phyloP scores from a whole-genome alignment of 2,888 invertebrate genomes.

The Lithodes maja region DNA sequence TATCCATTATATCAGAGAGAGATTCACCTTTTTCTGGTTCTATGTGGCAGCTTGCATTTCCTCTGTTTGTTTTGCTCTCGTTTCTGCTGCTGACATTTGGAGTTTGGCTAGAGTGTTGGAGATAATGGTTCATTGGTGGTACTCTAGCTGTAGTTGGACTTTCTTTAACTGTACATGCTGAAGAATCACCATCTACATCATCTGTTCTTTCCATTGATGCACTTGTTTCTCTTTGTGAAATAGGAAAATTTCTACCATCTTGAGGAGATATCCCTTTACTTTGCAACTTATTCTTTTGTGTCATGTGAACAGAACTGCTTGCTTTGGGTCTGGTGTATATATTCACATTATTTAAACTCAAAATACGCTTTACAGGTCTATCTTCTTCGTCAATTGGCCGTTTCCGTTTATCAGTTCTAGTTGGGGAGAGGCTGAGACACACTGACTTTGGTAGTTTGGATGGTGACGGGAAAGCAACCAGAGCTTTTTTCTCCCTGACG shows the following conservation, averaged over 20 bases:
- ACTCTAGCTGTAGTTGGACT: too few species aligned
- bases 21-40: too few species aligned
- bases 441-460: background rate
- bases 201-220: background rate
- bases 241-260: background rate
- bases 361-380: background rate
- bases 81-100: too few species aligned
- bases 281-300: background rate
- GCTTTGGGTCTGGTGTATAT: background rate
- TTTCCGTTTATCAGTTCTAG: background rate
- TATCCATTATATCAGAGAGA: too few species aligned
- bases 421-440: background rate
- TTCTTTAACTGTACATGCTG: too few species aligned
- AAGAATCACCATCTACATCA: background rate
- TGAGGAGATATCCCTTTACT: background rate
- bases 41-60: too few species aligned
- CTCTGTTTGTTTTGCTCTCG: too few species aligned
- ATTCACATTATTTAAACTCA: background rate
- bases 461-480: conserved; percentile 60
- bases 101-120: too few species aligned
- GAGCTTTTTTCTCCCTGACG: conserved; percentile 53
- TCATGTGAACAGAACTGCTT: background rate
- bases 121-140: too few species aligned
- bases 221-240: too few species aligned
- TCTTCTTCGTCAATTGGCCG: background rate